Conservation (phyloP, 2,797 vertebrate genomes). For the Melanotaenia pygmaea region DNA sequence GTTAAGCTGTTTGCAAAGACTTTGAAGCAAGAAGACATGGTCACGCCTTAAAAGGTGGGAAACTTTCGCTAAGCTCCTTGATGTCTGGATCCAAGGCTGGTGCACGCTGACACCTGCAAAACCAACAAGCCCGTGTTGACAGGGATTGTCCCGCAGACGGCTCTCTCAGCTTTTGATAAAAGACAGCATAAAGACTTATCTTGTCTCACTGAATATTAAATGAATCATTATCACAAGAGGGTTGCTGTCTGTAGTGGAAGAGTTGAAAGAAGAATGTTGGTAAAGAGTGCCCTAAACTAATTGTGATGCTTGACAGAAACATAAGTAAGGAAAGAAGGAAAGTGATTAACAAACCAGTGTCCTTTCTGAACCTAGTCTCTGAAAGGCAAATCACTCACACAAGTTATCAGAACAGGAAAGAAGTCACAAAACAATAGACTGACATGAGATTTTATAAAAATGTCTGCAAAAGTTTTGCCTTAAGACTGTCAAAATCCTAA, state of each 20-base stretch:
- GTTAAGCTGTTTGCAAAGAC: slow-evolving; percentile 52
- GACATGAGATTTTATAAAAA: neutral
- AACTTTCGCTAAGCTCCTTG: slow-evolving; percentile 65
- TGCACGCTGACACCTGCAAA: slow-evolving; percentile 41
- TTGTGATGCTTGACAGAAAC: slow-evolving; percentile 59
- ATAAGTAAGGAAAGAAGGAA: slow-evolving; percentile 61
- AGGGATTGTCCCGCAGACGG: slow-evolving; percentile 32
- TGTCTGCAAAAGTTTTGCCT: neutral
- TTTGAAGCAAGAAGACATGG: slow-evolving; percentile 24
- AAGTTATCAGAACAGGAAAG: slow-evolving; percentile 22
- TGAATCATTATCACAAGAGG: slow-evolving; percentile 58
- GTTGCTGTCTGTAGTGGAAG: slow-evolving; percentile 23
- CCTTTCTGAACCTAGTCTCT: slow-evolving; percentile 53
- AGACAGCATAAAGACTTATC: slow-evolving; percentile 45
- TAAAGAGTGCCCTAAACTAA: slow-evolving; percentile 62
- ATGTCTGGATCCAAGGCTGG: slow-evolving; percentile 58
- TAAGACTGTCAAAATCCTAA: neutral
- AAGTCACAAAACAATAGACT: slow-evolving; percentile 4
- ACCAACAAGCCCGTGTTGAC: slow-evolving; percentile 48
- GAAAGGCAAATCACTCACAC: slow-evolving; percentile 28
- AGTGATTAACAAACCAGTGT: slow-evolving; percentile 59
- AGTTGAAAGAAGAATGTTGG: slow-evolving; percentile 48
- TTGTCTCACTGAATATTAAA: slow-evolving; percentile 51
- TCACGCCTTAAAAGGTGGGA: slow-evolving; percentile 58
- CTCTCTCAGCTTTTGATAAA: slow-evolving; percentile 39